phyloP scores from a whole-genome alignment of 2,797 vertebrate genomes.

The Loriculus beryllinus region DNA sequence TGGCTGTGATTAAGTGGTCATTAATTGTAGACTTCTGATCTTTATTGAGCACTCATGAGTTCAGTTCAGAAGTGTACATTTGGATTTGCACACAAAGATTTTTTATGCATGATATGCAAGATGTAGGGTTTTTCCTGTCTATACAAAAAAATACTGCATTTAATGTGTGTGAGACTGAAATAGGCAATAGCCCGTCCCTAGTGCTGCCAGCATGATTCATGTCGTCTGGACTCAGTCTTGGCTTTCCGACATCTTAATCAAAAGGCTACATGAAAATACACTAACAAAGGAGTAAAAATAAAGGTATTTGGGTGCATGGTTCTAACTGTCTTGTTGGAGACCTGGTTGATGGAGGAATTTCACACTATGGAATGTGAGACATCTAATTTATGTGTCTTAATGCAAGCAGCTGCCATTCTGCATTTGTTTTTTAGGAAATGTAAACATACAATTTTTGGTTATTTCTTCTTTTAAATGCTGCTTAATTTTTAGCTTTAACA shows the following conservation, averaged over 20 bases:
- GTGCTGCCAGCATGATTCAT: background rate
- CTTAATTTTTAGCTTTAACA: background rate
- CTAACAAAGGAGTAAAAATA: background rate
- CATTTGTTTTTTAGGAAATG: background rate
- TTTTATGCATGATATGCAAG: background rate
- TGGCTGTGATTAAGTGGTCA: background rate
- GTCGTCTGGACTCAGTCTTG: background rate
- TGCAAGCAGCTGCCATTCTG: background rate
- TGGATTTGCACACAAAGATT: background rate
- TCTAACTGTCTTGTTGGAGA: background rate
- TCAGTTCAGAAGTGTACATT: background rate
- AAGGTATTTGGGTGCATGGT: background rate
- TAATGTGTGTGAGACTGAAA: background rate
- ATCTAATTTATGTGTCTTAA: background rate
- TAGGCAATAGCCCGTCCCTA: background rate
- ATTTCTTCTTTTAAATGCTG: background rate
- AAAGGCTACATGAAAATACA: background rate
- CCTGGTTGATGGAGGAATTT: background rate
- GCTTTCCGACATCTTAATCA: background rate
- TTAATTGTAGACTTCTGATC: background rate
- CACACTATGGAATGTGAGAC: background rate
- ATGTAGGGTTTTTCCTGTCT: fast-evolving
- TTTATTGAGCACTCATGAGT: background rate
- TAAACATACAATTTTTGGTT: background rate
- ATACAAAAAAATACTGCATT: background rate